Evolutionary conservation across 2,888 invertebrate genomes (phyloP).

Genomic region (Drosophila hawaiiensis): DNA sequence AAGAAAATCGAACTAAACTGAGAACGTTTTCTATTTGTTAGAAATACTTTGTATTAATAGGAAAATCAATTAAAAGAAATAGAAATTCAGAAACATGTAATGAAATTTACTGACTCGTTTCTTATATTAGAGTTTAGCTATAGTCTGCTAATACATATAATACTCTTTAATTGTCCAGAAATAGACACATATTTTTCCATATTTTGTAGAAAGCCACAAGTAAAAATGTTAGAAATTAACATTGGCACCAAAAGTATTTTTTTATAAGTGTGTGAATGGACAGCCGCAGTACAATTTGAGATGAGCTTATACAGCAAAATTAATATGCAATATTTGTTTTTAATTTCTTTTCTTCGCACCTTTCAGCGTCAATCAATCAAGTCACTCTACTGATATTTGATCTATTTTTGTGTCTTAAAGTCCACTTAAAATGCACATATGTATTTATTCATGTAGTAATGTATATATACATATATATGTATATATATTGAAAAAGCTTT

Average conservation of each 20-base stretch:
- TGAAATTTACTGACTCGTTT: neutral
- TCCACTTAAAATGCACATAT: neutral
- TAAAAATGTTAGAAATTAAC: neutral
- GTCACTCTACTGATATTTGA: neutral
- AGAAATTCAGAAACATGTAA: neutral
- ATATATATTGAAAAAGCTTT: neutral
- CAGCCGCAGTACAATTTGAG: neutral
- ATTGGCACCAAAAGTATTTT: neutral
- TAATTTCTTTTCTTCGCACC: neutral
- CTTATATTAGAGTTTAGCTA: neutral
- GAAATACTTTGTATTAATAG: neutral
- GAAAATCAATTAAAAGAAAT: too few relatives aligned
- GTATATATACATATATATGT: neutral
- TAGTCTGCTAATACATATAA: neutral
- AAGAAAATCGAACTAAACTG: neutral
- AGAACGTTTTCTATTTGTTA: neutral
- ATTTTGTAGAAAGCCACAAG: neutral
- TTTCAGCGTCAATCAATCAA: neutral
- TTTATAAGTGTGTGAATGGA: neutral
- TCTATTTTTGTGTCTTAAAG: neutral
- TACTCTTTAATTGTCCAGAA: neutral
- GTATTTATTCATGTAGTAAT: neutral
- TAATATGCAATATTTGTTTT: neutral
- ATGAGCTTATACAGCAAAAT: neutral
- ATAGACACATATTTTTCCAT: neutral